A percentile compares a stretch with the other conserved stretches of the same genome.
phyloP scores from a whole-genome alignment of 2,888 invertebrate species.

The Bellardia bayeri region DNA sequence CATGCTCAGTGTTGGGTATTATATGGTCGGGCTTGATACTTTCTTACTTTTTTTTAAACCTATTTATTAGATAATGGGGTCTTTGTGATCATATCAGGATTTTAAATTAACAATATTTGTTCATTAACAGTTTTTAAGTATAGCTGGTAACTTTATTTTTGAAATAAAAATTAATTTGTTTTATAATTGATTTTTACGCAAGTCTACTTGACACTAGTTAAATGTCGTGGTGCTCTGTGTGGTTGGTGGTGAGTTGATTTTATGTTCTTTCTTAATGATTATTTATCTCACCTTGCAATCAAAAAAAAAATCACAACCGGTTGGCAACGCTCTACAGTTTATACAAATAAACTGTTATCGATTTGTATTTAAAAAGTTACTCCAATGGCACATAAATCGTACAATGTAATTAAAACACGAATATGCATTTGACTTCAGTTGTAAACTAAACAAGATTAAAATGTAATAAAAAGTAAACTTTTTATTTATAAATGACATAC shows the following conservation, averaged over 20 bases:
- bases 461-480: neutral
- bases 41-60: no score
- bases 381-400: constrained; percentile 54
- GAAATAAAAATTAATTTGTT: neutral
- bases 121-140: no score
- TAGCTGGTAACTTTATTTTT: no score
- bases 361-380: constrained; percentile 15
- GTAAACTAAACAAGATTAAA: constrained; percentile 55
- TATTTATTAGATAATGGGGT: no score
- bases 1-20: no score
- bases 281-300: constrained; percentile 41
- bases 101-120: no score
- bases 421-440: constrained; percentile 13
- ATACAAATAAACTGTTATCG: neutral
- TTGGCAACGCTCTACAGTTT: constrained; percentile 24
- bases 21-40: no score
- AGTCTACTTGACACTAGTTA: neutral
- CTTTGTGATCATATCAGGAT: no score
- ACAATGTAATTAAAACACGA: constrained; percentile 11
- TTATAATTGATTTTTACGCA: constrained; percentile 16
- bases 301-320: constrained; percentile 16
- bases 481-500: constrained; percentile 29
- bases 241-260: constrained; percentile 6
- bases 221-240: neutral
- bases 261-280: constrained; percentile 37